These are phyloP conservation scores for Oreocharis arfaki DNA, from an alignment of 2,113 vertebrate genomes.

Conservation along the genomic window DNA sequence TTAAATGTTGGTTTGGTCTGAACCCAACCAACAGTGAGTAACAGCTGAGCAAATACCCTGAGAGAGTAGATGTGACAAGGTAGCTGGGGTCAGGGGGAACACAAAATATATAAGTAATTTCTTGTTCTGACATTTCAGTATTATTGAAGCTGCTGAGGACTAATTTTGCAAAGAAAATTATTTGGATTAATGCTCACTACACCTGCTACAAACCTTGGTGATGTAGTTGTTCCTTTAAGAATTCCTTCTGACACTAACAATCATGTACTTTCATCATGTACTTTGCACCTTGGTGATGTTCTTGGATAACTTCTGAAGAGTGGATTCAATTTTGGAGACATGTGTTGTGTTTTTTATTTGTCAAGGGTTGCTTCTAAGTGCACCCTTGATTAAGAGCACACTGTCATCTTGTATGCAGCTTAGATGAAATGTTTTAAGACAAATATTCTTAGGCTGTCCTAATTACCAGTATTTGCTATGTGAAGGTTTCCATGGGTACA, in stretches of 20 bases:
- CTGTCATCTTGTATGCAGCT: background rate
- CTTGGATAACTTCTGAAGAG: background rate
- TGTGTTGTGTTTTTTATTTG: background rate
- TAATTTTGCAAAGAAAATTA: background rate
- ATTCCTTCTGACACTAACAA: background rate
- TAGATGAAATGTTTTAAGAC: background rate
- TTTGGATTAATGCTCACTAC: background rate
- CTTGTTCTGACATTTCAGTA: background rate
- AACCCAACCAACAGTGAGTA: background rate
- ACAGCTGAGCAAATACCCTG: background rate
- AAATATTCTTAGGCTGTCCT: background rate
- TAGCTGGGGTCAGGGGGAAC: background rate
- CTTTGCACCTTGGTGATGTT: background rate
- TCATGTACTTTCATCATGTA: background rate
- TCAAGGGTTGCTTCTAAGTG: background rate
- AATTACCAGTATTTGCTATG: background rate
- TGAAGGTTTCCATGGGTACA: slow-evolving; percentile 7
- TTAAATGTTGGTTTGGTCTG: background rate
- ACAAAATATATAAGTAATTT: background rate
- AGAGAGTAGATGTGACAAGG: background rate
- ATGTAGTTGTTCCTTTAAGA: background rate
- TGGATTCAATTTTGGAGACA: background rate
- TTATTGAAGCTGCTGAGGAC: background rate
- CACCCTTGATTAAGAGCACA: background rate
- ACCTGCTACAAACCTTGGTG: background rate